Evolutionary conservation across 2,888 invertebrate species (phyloP).

Genomic region (Chromoteleia sp.): DNA sequence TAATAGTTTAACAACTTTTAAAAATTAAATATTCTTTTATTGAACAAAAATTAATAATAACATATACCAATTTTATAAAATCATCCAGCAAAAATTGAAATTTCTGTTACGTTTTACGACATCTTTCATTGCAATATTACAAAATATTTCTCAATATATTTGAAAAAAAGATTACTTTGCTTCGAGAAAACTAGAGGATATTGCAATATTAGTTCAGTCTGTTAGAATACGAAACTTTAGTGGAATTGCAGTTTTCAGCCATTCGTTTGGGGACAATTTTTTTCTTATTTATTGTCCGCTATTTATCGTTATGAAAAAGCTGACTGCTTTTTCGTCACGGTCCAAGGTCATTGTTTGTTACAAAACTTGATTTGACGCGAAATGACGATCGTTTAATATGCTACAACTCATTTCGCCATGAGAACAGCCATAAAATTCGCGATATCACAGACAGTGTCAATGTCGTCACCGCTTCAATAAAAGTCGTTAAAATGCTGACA

Average conservation of each 20-base stretch:
- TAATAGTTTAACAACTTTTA: too few species aligned
- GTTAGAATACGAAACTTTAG: constrained; percentile 19
- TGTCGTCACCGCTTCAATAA: constrained; percentile 21
- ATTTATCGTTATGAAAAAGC: neutral
- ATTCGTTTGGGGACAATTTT: neutral
- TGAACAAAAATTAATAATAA: too few species aligned
- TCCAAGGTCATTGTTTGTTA: neutral
- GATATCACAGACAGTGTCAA: constrained; percentile 22
- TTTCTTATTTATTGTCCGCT: neutral
- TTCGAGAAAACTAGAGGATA: neutral
- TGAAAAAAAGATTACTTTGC: too few species aligned
- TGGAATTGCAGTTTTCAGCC: constrained; percentile 8
- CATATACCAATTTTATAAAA: too few species aligned
- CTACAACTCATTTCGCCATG: constrained; percentile 2
- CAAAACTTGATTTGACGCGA: neutral
- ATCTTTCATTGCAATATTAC: too few species aligned
- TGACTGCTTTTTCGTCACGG: neutral
- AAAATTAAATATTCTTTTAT: too few species aligned
- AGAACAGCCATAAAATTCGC: constrained; percentile 7
- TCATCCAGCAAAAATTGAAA: too few species aligned
- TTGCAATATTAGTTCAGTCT: neutral
- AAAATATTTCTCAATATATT: too few species aligned
- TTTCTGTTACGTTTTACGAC: too few species aligned
- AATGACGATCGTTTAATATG: constrained; percentile 5
- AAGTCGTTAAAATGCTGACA: constrained; percentile 27